Conservation (phyloP, 2,888 invertebrate genomes). For the Rhopalosiphum nymphaeae region DNA sequence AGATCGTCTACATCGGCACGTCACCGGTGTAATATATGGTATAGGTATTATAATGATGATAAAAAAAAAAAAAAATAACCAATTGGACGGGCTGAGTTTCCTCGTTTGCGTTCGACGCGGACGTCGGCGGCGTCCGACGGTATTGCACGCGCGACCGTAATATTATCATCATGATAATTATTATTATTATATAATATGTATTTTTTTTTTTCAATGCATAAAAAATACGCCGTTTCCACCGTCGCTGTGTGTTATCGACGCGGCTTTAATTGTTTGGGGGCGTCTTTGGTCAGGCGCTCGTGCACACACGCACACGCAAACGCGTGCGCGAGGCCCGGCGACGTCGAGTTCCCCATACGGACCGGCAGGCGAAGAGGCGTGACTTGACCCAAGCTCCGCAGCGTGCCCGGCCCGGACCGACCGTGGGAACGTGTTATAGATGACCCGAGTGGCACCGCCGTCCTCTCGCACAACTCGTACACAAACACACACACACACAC, state of each 20-base stretch:
- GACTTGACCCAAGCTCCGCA: constrained; percentile 53
- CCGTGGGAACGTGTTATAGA: constrained; percentile 60
- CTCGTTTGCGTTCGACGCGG: constrained; percentile 16
- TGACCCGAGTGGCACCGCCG: constrained; percentile 47
- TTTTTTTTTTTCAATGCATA: constrained; percentile 1
- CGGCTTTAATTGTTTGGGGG: constrained; percentile 62
- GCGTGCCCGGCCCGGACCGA: constrained; percentile 30
- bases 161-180: constrained; percentile 15
- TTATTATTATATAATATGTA: neutral
- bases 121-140: constrained; percentile 34
- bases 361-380: constrained; percentile 35
- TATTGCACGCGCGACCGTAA: constrained; percentile 41
- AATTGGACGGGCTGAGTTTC: constrained; percentile 12
- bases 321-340: constrained; percentile 3
- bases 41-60: neutral
- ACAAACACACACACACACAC: neutral
- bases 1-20: neutral
- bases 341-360: neutral
- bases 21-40: constrained; percentile 12
- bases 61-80: neutral
- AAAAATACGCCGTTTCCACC: constrained; percentile 26
- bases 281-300: constrained; percentile 56
- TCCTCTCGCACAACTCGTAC: neutral
- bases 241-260: neutral
- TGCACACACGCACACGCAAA: constrained; percentile 6